Conservation (phyloP, 2,888 invertebrate species). For the Ommatoiulus sabulosus region DNA sequence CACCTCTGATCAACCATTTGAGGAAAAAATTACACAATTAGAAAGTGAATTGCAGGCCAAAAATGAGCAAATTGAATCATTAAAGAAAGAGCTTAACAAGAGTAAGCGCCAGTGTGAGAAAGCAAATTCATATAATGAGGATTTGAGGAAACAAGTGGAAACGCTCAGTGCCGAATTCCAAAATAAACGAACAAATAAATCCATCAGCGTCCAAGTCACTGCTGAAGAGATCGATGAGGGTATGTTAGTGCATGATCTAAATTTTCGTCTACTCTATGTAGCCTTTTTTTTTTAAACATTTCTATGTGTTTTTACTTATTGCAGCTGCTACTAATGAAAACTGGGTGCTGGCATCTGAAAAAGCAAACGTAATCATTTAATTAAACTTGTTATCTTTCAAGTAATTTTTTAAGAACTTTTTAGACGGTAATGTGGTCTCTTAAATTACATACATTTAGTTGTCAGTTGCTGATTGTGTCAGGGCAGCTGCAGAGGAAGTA, state of each 20-base stretch:
- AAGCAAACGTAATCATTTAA: constrained; percentile 54
- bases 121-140: constrained; percentile 55
- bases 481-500: constrained; percentile 60
- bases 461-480: constrained; percentile 61
- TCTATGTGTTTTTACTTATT: background rate
- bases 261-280: background rate
- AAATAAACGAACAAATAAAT: background rate
- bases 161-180: constrained; percentile 18
- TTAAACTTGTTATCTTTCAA: background rate
- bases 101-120: constrained; percentile 52
- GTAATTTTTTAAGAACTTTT: background rate
- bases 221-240: constrained; percentile 50
- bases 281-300: background rate
- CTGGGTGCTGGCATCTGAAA: constrained; percentile 57
- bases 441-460: constrained; percentile 49
- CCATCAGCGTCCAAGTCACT: background rate
- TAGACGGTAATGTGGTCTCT: background rate
- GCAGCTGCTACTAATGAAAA: constrained; percentile 49
- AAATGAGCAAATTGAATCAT: constrained; percentile 36
- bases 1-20: background rate
- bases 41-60: background rate
- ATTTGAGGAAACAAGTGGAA: constrained; percentile 56
- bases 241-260: background rate
- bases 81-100: constrained; percentile 48
- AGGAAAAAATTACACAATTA: background rate